Conservation (phyloP, 2,113 vertebrate species). For the Odocoileus virginianus region DNA sequence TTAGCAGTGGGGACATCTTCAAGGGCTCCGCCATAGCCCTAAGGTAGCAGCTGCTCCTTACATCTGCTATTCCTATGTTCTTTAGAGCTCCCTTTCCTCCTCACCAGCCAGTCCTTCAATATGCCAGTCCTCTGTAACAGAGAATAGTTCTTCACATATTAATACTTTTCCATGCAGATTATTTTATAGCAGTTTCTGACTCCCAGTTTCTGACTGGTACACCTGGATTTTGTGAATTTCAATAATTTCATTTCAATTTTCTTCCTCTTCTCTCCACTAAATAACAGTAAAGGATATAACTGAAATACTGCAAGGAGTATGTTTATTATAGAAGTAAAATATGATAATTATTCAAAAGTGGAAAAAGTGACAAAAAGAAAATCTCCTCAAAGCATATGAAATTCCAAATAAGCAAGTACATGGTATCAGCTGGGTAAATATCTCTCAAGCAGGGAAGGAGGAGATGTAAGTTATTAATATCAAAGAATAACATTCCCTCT, state of each 20-base stretch:
- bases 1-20: too few species aligned
- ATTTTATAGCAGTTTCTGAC: not conserved
- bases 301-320: not conserved
- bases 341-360: constrained; percentile 21
- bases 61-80: not conserved
- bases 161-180: not conserved
- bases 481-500: constrained; percentile 21
- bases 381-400: not conserved
- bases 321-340: not conserved
- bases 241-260: not conserved
- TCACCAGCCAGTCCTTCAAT: not conserved
- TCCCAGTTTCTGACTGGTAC: not conserved
- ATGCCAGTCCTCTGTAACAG: not conserved
- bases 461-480: not conserved
- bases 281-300: not conserved
- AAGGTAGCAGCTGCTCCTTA: not conserved
- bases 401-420: not conserved
- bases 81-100: not conserved
- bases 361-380: constrained; percentile 7
- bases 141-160: not conserved
- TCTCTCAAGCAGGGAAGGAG: not conserved
- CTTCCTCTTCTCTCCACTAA: not conserved
- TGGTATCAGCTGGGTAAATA: not conserved
- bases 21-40: not conserved
- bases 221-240: not conserved